Conservation (phyloP, 2,113 vertebrate species). For the Corynorhinus townsendii region DNA sequence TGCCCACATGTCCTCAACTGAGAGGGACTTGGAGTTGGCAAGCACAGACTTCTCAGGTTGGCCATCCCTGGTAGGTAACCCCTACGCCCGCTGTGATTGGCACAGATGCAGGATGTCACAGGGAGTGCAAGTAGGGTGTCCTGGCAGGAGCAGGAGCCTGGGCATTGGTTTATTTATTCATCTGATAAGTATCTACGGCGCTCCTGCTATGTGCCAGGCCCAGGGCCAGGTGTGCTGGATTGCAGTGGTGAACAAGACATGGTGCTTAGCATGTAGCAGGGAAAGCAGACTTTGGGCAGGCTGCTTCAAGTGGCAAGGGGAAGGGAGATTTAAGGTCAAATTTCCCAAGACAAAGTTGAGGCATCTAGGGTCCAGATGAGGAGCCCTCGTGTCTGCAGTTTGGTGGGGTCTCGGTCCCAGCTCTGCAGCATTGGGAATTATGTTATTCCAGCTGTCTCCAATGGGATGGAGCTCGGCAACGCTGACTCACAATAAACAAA, state of each 20-base stretch:
- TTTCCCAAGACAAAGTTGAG: background rate
- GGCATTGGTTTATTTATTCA: background rate
- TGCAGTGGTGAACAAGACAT: background rate
- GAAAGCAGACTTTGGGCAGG: background rate
- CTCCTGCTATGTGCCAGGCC: fast-evolving
- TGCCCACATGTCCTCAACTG: fast-evolving
- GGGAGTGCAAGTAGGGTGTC: background rate
- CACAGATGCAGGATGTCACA: background rate
- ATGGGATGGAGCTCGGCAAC: background rate
- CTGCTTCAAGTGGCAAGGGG: background rate
- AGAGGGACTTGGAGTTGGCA: background rate
- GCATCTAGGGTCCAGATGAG: background rate
- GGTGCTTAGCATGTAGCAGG: too few species aligned
- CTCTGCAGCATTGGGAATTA: background rate
- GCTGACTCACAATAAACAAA: constrained; percentile 61
- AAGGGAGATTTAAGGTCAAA: background rate
- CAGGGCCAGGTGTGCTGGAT: background rate
- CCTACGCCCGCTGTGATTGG: background rate
- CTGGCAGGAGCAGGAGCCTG: background rate
- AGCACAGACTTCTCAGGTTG: background rate
- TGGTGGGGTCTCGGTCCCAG: background rate
- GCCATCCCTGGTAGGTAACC: background rate
- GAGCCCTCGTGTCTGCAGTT: background rate
- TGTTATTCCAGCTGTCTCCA: background rate
- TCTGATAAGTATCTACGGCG: background rate